Conservation (phyloP, 2,797 vertebrate genomes). For the Tangara arthus region DNA sequence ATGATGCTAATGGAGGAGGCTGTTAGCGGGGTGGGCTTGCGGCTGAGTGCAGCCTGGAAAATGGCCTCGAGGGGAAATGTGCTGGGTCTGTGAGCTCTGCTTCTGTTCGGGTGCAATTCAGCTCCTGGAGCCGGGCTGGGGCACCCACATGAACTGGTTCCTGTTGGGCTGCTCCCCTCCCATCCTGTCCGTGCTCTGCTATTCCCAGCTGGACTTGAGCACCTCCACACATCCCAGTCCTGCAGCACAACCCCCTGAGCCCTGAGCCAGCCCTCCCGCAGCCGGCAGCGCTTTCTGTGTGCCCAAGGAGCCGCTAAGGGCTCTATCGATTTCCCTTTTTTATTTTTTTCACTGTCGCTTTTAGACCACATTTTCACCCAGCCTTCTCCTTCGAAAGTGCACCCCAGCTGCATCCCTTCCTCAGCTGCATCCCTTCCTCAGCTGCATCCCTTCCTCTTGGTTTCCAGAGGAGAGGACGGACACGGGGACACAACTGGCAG, state of each 20-base stretch:
- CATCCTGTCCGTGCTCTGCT: fast-evolving
- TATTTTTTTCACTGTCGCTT: neutral
- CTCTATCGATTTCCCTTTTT: neutral
- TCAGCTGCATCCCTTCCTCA: neutral
- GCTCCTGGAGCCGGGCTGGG: neutral
- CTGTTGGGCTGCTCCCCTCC: neutral
- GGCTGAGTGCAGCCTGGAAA: slow-evolving; percentile 29
- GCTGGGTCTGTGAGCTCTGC: neutral
- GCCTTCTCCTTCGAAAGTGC: neutral
- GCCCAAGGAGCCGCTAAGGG: neutral
- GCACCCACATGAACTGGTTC: neutral
- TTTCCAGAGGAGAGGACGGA: neutral
- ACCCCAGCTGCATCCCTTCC: neutral
- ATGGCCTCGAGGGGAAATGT: neutral
- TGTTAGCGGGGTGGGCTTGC: neutral
- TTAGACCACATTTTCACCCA: slow-evolving; percentile 4
- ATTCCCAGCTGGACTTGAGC: neutral
- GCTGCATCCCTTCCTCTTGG: neutral
- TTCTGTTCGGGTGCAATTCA: neutral
- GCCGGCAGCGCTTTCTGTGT: neutral
- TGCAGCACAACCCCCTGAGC: fast-evolving
- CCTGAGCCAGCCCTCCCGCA: neutral
- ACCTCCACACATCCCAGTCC: fast-evolving
- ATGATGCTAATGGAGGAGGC: slow-evolving; percentile 42
- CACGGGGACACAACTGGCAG: neutral